Conservation (phyloP, 1,140 invertebrate genomes). For the Gryon sp. region DNA sequence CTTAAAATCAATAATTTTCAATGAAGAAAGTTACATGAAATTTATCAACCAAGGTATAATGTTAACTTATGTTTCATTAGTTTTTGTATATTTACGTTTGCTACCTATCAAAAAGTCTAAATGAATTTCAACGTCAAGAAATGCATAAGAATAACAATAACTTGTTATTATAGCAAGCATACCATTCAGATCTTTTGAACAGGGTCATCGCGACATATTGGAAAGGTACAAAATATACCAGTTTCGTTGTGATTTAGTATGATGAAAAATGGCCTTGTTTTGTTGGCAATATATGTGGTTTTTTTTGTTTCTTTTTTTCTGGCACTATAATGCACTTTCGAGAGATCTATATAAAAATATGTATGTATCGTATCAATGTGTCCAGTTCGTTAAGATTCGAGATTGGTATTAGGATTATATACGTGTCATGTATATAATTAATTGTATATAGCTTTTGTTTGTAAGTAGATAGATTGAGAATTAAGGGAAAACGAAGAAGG, state of each 20-base stretch:
- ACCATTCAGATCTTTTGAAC: slow-evolving; percentile 32
- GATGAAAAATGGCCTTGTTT: slow-evolving; percentile 60
- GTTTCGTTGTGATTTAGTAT: slow-evolving; percentile 59
- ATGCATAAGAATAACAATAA: slow-evolving; percentile 39
- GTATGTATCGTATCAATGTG: slow-evolving; percentile 73
- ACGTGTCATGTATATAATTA: slow-evolving; percentile 50
- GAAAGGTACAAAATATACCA: slow-evolving; percentile 63
- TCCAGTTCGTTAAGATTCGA: slow-evolving; percentile 69
- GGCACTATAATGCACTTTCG: slow-evolving; percentile 78
- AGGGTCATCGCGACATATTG: slow-evolving; percentile 48
- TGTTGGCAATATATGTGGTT: slow-evolving; percentile 70
- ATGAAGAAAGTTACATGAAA: too few species aligned
- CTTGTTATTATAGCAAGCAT: slow-evolving; percentile 42
- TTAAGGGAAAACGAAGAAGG: slow-evolving; percentile 47
- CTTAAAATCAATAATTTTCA: too few species aligned
- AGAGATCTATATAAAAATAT: slow-evolving; percentile 79
- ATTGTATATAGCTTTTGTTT: neutral
- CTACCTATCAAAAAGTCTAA: slow-evolving; percentile 13
- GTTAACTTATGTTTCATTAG: too few species aligned
- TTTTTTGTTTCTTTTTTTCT: slow-evolving; percentile 66
- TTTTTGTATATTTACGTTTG: too few species aligned
- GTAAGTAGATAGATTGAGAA: slow-evolving; percentile 57
- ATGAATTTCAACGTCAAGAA: slow-evolving; percentile 26
- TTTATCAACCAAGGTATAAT: too few species aligned
- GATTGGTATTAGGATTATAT: slow-evolving; percentile 49